These are phyloP conservation scores for Orgyia antiqua DNA, from an alignment of 2,888 invertebrate species.

Conservation along the genomic window DNA sequence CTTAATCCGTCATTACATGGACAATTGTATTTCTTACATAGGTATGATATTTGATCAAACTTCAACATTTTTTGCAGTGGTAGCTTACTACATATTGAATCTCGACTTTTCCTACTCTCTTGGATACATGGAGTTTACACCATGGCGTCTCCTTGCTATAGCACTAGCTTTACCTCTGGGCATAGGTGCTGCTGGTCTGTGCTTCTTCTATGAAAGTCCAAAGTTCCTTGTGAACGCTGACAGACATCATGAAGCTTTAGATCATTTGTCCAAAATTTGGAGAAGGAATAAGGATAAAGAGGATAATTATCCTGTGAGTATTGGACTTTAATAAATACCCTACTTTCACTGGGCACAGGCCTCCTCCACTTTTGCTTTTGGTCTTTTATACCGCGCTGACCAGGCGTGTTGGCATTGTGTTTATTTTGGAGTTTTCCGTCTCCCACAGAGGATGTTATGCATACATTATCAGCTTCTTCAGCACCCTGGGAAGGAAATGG, in stretches of 20 bases:
- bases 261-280: constrained; percentile 77
- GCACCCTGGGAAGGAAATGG: not conserved
- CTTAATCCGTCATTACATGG: too few species aligned
- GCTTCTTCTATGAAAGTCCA: constrained; percentile 83
- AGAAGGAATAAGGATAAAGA: constrained; percentile 60
- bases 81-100: constrained; percentile 34
- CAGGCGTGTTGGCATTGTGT: too few species aligned
- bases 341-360: too few species aligned
- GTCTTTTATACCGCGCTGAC: too few species aligned
- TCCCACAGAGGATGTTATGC: too few species aligned
- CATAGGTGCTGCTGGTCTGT: constrained; percentile 70
- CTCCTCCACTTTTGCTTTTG: too few species aligned
- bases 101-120: constrained; percentile 32
- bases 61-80: constrained; percentile 16
- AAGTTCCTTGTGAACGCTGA: constrained; percentile 82
- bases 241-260: constrained; percentile 76
- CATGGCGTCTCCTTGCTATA: constrained; percentile 46
- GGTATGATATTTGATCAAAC: not conserved
- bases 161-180: constrained; percentile 74
- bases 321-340: too few species aligned
- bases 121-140: constrained; percentile 32
- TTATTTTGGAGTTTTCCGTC: too few species aligned
- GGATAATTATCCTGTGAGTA: constrained; percentile 27
- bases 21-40: too few species aligned
- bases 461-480: not conserved